phyloP scores from a whole-genome alignment of 1,140 invertebrate genomes.

The Plectrocnemia conspersa region DNA sequence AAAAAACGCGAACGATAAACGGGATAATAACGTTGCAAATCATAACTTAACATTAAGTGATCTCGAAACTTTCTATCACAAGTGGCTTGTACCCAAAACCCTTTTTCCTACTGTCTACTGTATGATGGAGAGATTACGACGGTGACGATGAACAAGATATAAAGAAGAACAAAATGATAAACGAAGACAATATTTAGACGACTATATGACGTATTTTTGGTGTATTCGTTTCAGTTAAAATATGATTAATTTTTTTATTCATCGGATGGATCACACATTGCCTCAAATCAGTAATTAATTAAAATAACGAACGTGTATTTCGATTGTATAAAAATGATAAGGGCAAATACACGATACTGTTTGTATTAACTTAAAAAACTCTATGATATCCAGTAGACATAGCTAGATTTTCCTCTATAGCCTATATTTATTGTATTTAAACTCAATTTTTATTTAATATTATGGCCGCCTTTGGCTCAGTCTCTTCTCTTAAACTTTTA shows the following conservation, averaged over 20 bases:
- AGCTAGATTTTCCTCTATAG: neutral
- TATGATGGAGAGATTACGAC: too few species aligned
- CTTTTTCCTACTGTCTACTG: too few species aligned
- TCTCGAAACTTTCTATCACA: neutral
- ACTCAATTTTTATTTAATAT: constrained; percentile 4
- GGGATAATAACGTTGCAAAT: constrained; percentile 33
- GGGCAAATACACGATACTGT: constrained; percentile 1
- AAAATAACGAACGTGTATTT: neutral
- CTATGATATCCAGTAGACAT: constrained; percentile 1
- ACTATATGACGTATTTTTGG: constrained; percentile 9
- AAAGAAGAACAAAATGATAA: too few species aligned
- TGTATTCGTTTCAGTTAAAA: neutral
- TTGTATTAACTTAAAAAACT: neutral
- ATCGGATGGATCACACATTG: constrained; percentile 22
- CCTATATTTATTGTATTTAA: neutral
- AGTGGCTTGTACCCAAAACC: too few species aligned
- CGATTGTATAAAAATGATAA: too few species aligned
- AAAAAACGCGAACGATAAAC: constrained; percentile 25
- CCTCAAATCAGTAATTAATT: constrained; percentile 15
- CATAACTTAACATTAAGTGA: constrained; percentile 37
- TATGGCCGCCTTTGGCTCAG: too few species aligned
- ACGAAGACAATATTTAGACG: constrained; percentile 32
- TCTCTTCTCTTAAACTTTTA: too few species aligned
- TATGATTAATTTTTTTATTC: constrained; percentile 5
- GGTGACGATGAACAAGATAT: too few species aligned